Conservation (phyloP, 2,113 vertebrate genomes). For the Symphodus melops region DNA sequence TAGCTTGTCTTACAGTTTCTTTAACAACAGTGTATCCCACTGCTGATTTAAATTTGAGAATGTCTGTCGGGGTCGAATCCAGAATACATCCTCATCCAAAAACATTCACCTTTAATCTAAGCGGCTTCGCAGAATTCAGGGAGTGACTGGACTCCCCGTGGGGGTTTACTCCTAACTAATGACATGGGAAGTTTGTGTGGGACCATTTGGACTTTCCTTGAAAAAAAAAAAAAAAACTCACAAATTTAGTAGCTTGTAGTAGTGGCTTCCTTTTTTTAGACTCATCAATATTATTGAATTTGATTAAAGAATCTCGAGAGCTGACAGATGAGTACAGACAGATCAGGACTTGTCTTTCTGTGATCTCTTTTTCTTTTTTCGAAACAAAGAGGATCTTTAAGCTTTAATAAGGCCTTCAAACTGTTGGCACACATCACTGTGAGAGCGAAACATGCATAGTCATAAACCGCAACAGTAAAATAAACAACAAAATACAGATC, state of each 20-base stretch:
- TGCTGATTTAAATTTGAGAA: slow-evolving; percentile 7
- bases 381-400: slow-evolving; percentile 49
- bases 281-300: slow-evolving; percentile 13
- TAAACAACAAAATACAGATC: slow-evolving; percentile 58
- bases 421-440: slow-evolving; percentile 9
- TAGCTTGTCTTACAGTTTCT: slow-evolving; percentile 2
- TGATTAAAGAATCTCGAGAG: slow-evolving; percentile 33
- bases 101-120: slow-evolving; percentile 32
- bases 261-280: background rate
- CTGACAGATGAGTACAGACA: slow-evolving; percentile 32
- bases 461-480: slow-evolving; percentile 50
- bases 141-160: slow-evolving; percentile 39
- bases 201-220: slow-evolving; percentile 25
- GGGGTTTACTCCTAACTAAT: slow-evolving; percentile 27
- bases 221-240: background rate
- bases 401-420: slow-evolving; percentile 27
- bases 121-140: slow-evolving; percentile 21
- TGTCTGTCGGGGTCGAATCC: slow-evolving; percentile 29
- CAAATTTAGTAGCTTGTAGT: slow-evolving; percentile 6
- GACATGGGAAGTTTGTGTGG: slow-evolving; percentile 68
- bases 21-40: slow-evolving; percentile 19
- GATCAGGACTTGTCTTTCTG: slow-evolving; percentile 55
- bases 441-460: slow-evolving; percentile 46
- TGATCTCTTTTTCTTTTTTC: slow-evolving; percentile 51
- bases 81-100: background rate